Evolutionary conservation across 2,888 invertebrate genomes (phyloP).

Genomic region (Drosophila stalkeri): DNA sequence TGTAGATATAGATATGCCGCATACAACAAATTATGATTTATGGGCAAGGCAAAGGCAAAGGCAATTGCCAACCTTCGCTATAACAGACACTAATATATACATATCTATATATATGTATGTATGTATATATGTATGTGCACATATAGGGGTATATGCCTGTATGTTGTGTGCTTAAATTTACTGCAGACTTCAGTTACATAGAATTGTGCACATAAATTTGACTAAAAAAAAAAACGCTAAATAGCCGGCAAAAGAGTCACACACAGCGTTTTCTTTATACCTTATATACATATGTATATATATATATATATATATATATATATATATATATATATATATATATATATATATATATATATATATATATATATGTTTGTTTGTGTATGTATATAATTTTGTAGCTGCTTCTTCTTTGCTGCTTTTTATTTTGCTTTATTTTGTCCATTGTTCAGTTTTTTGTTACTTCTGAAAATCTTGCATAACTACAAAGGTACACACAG

Average conservation of each 20-base stretch:
- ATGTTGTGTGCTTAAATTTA: conserved; percentile 2
- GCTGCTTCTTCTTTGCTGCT: conserved; percentile 1
- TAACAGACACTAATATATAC: background rate
- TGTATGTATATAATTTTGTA: background rate
- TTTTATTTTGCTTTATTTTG: conserved; percentile 9
- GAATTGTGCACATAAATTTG: conserved; percentile 44
- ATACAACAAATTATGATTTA: conserved; percentile 45
- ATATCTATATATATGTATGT: background rate
- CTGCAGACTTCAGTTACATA: conserved; percentile 17
- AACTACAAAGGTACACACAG: conserved; percentile 35
- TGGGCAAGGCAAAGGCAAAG: conserved; percentile 22
- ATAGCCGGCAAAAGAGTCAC: conserved; percentile 60
- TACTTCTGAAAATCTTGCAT: conserved; percentile 57
- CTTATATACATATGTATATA: background rate
- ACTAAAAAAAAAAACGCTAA: conserved; percentile 43
- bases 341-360: background rate
- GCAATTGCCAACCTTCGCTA: conserved; percentile 32
- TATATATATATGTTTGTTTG: background rate
- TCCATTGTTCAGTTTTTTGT: conserved; percentile 53
- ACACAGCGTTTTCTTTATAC: conserved; percentile 41
- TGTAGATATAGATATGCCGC: conserved; percentile 16
- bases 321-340: background rate
- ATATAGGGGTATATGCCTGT: conserved; percentile 1
- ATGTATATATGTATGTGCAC: background rate
- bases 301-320: background rate